These are phyloP conservation scores for Camponotus pennsylvanicus DNA, from an alignment of 1,140 invertebrate genomes.

Conservation along the genomic window DNA sequence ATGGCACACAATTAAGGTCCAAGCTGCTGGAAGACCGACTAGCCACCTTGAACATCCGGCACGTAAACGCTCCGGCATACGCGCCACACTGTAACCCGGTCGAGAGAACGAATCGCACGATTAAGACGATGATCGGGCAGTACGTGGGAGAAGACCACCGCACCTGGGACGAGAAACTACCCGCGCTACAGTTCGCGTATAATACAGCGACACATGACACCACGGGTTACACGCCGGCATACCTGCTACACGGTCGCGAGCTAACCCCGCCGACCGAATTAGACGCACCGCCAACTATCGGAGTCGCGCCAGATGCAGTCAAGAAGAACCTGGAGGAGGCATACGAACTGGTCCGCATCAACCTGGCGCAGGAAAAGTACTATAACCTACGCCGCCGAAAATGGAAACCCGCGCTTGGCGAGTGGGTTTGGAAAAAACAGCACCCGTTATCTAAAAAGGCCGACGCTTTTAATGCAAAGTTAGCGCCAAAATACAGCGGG, in stretches of 20 bases:
- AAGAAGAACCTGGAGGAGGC: too few relatives aligned
- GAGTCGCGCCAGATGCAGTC: too few relatives aligned
- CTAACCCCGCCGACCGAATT: neutral
- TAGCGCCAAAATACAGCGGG: too few relatives aligned
- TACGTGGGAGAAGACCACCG: neutral
- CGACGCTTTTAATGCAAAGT: too few relatives aligned
- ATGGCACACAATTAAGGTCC: neutral
- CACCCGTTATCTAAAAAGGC: too few relatives aligned
- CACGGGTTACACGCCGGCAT: neutral
- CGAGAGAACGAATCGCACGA: neutral
- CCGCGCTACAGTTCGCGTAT: too few relatives aligned
- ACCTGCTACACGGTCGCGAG: neutral
- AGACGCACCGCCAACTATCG: rapidly evolving
- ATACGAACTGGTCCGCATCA: too few relatives aligned
- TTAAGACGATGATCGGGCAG: neutral
- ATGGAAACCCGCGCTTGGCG: neutral
- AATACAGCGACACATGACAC: too few relatives aligned
- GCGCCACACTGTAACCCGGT: neutral
- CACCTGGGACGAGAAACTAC: too few relatives aligned
- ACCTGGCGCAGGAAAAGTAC: too few relatives aligned
- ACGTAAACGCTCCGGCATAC: neutral
- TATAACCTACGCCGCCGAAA: neutral
- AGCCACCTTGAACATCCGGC: too few relatives aligned
- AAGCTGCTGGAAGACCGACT: too few relatives aligned
- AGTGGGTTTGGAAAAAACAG: neutral